Conservation (phyloP, 1,140 invertebrate species). For the Neoseiulus cucumeris region DNA sequence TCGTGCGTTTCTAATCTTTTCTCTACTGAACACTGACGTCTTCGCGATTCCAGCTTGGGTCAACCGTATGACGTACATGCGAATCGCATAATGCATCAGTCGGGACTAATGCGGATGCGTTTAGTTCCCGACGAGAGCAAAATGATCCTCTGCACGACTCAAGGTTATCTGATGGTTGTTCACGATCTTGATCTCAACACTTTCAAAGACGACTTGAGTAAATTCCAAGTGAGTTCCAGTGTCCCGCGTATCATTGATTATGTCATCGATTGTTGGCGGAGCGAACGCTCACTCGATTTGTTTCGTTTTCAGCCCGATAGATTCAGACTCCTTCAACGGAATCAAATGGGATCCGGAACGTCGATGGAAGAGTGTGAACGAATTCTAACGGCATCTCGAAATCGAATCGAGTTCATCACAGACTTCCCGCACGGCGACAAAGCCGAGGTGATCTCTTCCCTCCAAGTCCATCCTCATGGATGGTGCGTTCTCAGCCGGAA, state of each 20-base stretch:
- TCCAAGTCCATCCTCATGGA: conserved; percentile 75
- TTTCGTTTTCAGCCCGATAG: not conserved
- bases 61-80: conserved; percentile 36
- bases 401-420: conserved; percentile 66
- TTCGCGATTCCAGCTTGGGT: not conserved
- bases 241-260: not conserved
- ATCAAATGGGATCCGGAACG: not conserved
- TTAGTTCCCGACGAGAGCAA: conserved; percentile 61
- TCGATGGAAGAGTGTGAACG: conserved; percentile 35
- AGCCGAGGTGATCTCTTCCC: conserved; percentile 66
- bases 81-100: conserved; percentile 57
- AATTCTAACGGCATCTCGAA: conserved; percentile 52
- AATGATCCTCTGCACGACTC: conserved; percentile 70
- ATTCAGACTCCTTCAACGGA: not conserved
- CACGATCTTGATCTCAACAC: conserved; percentile 64
- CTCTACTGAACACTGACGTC: not conserved
- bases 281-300: not conserved
- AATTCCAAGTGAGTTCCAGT: conserved; percentile 47
- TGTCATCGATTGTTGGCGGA: not conserved
- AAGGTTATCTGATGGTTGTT: conserved; percentile 68
- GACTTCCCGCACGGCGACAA: conserved; percentile 69
- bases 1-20: too few species aligned
- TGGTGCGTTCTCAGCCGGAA: conserved; percentile 72
- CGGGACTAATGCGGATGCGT: conserved; percentile 66
- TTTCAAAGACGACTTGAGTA: conserved; percentile 52